Conservation (phyloP, 2,113 vertebrate genomes). For the Corythaixoides concolor region DNA sequence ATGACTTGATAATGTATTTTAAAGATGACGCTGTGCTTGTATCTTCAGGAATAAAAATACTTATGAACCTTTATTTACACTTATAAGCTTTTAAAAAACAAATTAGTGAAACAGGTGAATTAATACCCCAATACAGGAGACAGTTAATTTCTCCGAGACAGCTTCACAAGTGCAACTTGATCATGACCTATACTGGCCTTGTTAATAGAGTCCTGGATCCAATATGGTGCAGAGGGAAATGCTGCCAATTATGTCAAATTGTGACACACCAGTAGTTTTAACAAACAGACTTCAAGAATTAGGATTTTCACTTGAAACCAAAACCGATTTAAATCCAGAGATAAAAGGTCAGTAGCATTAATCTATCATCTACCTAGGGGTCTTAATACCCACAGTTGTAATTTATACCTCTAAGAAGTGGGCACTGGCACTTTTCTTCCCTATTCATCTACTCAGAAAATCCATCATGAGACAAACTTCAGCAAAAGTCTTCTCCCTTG, state of each 20-base stretch:
- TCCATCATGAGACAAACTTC: not conserved
- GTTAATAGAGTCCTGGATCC: not conserved
- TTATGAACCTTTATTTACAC: slow-evolving; percentile 9
- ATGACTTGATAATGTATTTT: not conserved
- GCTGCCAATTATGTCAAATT: not conserved
- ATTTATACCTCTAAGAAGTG: not conserved
- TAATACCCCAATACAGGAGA: not conserved
- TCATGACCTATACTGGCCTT: not conserved
- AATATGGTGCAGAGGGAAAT: slow-evolving; percentile 13
- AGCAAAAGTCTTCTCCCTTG: not conserved
- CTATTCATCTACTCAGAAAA: not conserved
- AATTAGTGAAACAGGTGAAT: not conserved
- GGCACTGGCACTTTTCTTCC: not conserved
- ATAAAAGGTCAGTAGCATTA: not conserved
- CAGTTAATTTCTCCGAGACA: not conserved
- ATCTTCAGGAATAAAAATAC: slow-evolving; percentile 27
- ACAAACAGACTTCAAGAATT: not conserved
- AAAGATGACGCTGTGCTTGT: not conserved
- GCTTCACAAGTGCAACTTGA: not conserved
- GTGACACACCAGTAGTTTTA: not conserved
- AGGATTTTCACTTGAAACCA: not conserved
- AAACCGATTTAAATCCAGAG: not conserved
- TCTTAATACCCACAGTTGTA: not conserved
- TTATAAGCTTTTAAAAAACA: not conserved
- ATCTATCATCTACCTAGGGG: not conserved